These are phyloP conservation scores for Neopipo cinnamomea DNA, from an alignment of 2,113 vertebrate genomes.

Conservation along the genomic window DNA sequence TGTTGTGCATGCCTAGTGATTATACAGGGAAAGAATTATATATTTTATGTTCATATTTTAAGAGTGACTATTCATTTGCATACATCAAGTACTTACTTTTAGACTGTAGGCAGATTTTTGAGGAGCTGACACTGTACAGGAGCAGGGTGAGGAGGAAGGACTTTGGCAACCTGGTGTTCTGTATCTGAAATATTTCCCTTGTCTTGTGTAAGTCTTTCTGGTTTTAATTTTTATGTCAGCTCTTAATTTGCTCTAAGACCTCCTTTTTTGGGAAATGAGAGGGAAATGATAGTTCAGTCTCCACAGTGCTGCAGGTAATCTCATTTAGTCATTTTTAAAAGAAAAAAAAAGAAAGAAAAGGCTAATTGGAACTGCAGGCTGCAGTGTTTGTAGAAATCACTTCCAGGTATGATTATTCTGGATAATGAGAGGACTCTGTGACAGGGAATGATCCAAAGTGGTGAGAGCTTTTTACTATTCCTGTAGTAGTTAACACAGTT, in stretches of 20 bases:
- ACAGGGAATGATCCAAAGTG: not conserved
- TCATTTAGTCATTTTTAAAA: not conserved
- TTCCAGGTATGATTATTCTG: not conserved
- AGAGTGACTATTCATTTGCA: not conserved
- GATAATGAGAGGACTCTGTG: not conserved
- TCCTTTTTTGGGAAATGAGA: not conserved
- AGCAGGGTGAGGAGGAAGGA: not conserved
- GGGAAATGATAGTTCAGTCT: not conserved
- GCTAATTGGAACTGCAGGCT: not conserved
- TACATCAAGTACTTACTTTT: not conserved
- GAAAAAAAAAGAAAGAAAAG: not conserved
- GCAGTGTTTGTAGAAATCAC: not conserved
- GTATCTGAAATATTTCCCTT: not conserved
- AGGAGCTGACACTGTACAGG: not conserved
- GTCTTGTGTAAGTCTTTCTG: not conserved
- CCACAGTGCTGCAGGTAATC: not conserved
- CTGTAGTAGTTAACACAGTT: not conserved
- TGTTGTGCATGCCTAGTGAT: not conserved
- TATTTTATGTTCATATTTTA: not conserved
- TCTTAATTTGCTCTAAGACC: slow-evolving; percentile 6
- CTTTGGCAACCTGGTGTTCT: not conserved
- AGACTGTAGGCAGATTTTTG: not conserved
- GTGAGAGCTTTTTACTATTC: not conserved
- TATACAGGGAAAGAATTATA: not conserved
- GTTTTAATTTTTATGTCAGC: not conserved